A percentile compares a stretch with the other conserved stretches of the same genome.
These are phyloP conservation scores for Orcinus orca DNA, from an alignment of 2,113 vertebrate species.

Conservation along the genomic window DNA sequence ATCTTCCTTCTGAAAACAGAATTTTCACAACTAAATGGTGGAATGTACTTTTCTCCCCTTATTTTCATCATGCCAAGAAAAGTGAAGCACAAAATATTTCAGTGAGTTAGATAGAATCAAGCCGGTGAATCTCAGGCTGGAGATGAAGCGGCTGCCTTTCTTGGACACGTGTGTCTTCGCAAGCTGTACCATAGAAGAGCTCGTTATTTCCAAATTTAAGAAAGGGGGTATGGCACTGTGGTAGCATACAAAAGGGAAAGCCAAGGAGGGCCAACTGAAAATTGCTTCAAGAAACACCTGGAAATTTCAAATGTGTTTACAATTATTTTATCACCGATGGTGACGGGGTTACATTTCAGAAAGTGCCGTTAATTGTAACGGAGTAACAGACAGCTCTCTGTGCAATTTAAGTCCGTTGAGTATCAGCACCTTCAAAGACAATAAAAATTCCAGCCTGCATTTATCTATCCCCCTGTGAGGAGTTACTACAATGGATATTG, in stretches of 20 bases:
- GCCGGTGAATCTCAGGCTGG: background rate
- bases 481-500: conserved; percentile 80
- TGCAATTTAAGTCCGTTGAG: conserved; percentile 82
- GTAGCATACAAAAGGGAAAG: conserved; percentile 51
- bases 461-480: conserved; percentile 86
- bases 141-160: background rate
- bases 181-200: background rate
- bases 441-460: conserved; percentile 82
- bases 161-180: background rate
- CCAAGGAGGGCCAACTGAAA: conserved; percentile 44
- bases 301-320: conserved; percentile 49
- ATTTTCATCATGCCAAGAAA: background rate
- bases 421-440: conserved; percentile 86
- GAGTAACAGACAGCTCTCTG: conserved; percentile 77
- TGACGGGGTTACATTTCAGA: conserved; percentile 71
- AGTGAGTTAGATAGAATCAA: background rate
- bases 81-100: background rate
- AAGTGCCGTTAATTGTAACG: conserved; percentile 83
- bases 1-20: background rate
- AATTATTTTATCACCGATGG: conserved; percentile 58
- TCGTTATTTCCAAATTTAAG: conserved; percentile 31
- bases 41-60: background rate
- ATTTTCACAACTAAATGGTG: background rate
- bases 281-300: conserved; percentile 66
- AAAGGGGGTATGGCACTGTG: background rate